Base-by-base conservation (phyloP, 2,888 invertebrate genomes). In the Exocentrus adspersus region DNA sequence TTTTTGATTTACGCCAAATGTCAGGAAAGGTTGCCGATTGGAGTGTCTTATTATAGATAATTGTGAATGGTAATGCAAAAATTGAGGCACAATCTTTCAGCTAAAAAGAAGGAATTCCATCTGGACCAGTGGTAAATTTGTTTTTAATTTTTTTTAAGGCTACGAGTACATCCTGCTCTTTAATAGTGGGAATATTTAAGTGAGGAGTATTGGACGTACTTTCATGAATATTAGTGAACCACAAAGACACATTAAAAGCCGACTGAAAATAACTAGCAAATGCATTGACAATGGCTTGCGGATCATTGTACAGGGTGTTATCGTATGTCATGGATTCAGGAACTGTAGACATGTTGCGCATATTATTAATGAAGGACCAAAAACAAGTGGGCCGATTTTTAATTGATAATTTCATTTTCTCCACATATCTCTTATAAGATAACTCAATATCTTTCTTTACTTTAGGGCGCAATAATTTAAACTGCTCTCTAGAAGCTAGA, bases 51-150 rank as follows among this genome's bases (percentile, higher is more conserved):
- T 46, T 24, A 46, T 14, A 46, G 14, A 46, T 24, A 21, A 12
- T 45, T 0, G 6, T 5, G 1, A 46, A 10, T 2, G 43, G 17
- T 14, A 1, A 17, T 9, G 10, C 43, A 43, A 43, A 43, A 17
- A 17, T 17, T 17, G 10, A 9, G 3, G 43, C 4, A 43, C 17
- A 43, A 17, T 14, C 17, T 43, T 7, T 43, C 17, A 12, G 9
- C 17, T 7, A 43, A 43, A 43, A 1, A n/a, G 43, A 16, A 2
- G 17, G 43, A 17, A 43, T 17, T 24, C 24, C 46, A 24, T 46
- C 21, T 14, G 46, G 46, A 12, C 46, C 46, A n/a, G 46, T 14
- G 12, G 14, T 46, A 14, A 46, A 46, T 12, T 45, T 46, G n/a
- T 46, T 46, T 46, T 46, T 24, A 6, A 24, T 9, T 12, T 24